phyloP scores from a whole-genome alignment of 2,113 vertebrate genomes.

The Chroicocephalus ridibundus region DNA sequence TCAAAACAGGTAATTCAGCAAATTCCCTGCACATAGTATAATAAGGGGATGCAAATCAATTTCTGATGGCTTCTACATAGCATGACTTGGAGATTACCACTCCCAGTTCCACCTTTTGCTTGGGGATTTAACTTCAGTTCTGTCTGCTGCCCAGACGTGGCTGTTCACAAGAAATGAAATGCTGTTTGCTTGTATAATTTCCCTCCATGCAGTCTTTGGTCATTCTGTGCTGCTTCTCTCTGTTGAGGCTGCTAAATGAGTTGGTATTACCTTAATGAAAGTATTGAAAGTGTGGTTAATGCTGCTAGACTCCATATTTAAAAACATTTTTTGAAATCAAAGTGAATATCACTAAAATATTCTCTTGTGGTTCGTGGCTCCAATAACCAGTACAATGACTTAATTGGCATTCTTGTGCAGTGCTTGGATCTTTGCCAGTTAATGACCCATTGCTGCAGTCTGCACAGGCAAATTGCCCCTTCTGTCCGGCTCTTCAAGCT shows the following conservation, averaged over 20 bases:
- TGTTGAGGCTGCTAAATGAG: neutral
- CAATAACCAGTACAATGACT: neutral
- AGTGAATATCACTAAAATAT: neutral
- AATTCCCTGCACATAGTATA: neutral
- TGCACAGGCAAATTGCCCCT: neutral
- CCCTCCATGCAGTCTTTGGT: neutral
- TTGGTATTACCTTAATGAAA: constrained; percentile 2
- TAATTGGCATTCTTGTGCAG: constrained; percentile 46
- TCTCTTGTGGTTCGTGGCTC: neutral
- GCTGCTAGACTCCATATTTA: neutral
- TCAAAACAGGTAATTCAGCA: neutral
- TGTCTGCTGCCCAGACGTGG: accelerated
- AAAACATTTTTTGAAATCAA: constrained; percentile 22
- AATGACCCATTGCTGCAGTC: constrained; percentile 41
- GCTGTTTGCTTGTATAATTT: constrained; percentile 9
- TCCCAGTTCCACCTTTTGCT: neutral
- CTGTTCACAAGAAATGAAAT: neutral
- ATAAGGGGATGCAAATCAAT: neutral
- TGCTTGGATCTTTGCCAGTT: constrained; percentile 28
- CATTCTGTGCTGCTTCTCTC: neutral
- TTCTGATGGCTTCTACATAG: neutral
- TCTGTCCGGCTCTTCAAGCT: neutral
- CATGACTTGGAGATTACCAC: neutral
- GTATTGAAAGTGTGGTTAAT: neutral
- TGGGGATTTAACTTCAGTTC: neutral